Evolutionary conservation across 2,113 vertebrate species (phyloP).

Genomic region (Sebastes fasciatus): DNA sequence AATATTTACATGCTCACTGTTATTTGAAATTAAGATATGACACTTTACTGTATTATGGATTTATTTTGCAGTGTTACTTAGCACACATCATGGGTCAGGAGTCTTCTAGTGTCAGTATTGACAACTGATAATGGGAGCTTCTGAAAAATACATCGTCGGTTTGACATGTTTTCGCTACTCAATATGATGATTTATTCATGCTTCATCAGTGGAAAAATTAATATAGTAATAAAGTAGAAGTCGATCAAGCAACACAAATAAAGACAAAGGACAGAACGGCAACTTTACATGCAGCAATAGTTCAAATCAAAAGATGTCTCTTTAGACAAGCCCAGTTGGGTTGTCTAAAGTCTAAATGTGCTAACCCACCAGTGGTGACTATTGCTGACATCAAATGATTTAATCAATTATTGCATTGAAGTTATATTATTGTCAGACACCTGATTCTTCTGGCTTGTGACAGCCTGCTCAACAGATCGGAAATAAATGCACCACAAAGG

Average conservation of each 20-base stretch:
- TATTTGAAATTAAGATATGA: not conserved
- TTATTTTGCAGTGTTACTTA: not conserved
- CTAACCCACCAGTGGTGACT: not conserved
- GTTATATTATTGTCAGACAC: not conserved
- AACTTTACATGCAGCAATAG: constrained; percentile 2
- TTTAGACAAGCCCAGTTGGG: not conserved
- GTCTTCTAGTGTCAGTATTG: not conserved
- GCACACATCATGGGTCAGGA: not conserved
- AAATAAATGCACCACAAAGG: not conserved
- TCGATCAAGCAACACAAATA: not conserved
- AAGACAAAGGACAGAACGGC: not conserved
- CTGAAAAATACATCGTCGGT: not conserved
- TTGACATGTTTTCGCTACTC: not conserved
- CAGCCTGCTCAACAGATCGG: not conserved
- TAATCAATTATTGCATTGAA: not conserved
- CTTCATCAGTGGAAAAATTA: constrained; percentile 22
- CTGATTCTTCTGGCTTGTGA: not conserved
- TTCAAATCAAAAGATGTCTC: not conserved
- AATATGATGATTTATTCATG: not conserved
- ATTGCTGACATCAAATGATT: not conserved
- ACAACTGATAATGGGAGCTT: not conserved
- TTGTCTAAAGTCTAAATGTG: not conserved
- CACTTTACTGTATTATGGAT: not conserved
- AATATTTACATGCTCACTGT: not conserved
- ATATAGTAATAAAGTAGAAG: not conserved